phyloP scores from a whole-genome alignment of 1,140 invertebrate species.

The Eupristina koningsbergeri region DNA sequence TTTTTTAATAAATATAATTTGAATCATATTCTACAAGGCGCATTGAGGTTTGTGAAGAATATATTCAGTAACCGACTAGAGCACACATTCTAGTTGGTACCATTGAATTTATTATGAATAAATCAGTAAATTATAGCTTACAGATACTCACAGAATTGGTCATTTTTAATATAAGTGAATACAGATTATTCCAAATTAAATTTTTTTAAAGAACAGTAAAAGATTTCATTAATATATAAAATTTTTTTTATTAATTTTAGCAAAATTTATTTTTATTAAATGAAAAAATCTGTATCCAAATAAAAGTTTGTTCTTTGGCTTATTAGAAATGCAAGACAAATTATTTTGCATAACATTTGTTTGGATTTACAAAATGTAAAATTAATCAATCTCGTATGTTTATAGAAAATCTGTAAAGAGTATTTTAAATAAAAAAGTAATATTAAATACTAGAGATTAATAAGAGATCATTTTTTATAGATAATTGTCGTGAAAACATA shows the following conservation, averaged over 20 bases:
- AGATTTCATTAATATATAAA: slow-evolving; percentile 33
- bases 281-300: slow-evolving; percentile 28
- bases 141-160: slow-evolving; percentile 5
- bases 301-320: slow-evolving; percentile 55
- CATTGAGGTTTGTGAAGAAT: slow-evolving; percentile 49
- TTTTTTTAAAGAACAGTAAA: slow-evolving; percentile 40
- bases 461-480: slow-evolving; percentile 56
- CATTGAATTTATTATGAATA: slow-evolving; percentile 52
- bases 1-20: slow-evolving; percentile 17
- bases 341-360: slow-evolving; percentile 7
- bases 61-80: slow-evolving; percentile 66
- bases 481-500: slow-evolving; percentile 80
- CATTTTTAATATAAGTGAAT: slow-evolving; percentile 30
- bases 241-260: slow-evolving; percentile 17
- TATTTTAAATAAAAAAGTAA: slow-evolving; percentile 44
- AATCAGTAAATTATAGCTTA: slow-evolving; percentile 33
- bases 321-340: slow-evolving; percentile 22
- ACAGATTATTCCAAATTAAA: slow-evolving; percentile 31
- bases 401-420: slow-evolving; percentile 41
- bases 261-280: slow-evolving; percentile 35
- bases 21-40: slow-evolving; percentile 49
- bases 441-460: slow-evolving; percentile 38
- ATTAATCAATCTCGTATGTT: slow-evolving; percentile 35
- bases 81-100: slow-evolving; percentile 62
- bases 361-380: slow-evolving; percentile 18